Base-by-base conservation (phyloP, 2,113 vertebrate species). In the Fregetta grallaria region DNA sequence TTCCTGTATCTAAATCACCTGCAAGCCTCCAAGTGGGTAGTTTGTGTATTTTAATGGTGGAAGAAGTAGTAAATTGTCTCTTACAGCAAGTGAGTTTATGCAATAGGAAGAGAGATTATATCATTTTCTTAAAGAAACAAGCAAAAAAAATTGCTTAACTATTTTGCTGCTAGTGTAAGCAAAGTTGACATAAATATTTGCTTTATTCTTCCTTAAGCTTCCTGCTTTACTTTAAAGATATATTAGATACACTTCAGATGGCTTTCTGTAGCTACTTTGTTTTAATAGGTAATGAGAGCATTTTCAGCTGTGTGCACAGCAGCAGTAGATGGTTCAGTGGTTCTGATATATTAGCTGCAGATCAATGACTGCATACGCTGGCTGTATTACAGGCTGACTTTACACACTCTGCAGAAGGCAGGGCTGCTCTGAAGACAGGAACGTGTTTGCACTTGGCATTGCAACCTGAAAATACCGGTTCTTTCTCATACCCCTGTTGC, bases 401-500 rank as follows among this genome's bases (percentile, higher is more conserved):
- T 47, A 73, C 49, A 8, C 16, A 6, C 74, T 47, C 61, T 88
- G 59, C 79, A 81, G 50, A 78, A 89, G 89, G 86, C 86, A 84
- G 80, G 83, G 63, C 74, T 86, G n/a, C 53, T 90, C 49, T 66
- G 40, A 44, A 68, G 49, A 17, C 84, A 82, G 88, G 92, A 96
- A 90, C 65, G 82, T 73, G 71, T 96, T 96, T 96, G 75, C 74
- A 47, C 85, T 94, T 96, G 93, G 96, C 93, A 77, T 21, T 55
- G 76, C 83, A 65, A 94, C 80, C 96, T 96, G 94, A 96, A 95
- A 94, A 94, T 90, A 94, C 95, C 42, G 40, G 95, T 97, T 97
- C 94, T 92, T 88, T 94, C 90, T 86, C 86, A 72, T 81, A 77
- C 19, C 22, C 40, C 26, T 77, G 26, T 52, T 94, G 92, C 75